Conservation (phyloP, 1,140 invertebrate genomes). For the Tyrophagus putrescentiae region DNA sequence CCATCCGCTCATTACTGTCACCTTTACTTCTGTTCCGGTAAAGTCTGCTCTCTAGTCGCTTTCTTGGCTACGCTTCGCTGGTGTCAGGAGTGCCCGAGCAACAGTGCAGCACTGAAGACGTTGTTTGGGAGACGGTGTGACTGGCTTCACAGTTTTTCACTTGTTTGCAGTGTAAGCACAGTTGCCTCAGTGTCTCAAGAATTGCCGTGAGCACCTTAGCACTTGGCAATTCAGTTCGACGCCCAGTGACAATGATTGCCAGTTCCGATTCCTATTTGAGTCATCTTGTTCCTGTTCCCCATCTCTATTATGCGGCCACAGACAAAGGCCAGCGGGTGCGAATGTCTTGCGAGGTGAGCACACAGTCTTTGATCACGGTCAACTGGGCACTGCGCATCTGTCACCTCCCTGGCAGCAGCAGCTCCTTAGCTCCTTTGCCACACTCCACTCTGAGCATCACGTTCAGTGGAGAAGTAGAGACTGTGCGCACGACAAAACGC, state of each 20-base stretch:
- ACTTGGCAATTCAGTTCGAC: background rate
- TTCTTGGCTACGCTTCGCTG: too few relatives aligned
- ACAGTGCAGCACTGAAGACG: too few relatives aligned
- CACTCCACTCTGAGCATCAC: background rate
- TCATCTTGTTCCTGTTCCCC: background rate
- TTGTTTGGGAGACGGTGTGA: too few relatives aligned
- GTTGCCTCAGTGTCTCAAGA: background rate
- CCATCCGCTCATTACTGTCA: too few relatives aligned
- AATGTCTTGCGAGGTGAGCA: background rate
- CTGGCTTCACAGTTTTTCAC: too few relatives aligned
- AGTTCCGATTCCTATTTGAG: conserved; percentile 10
- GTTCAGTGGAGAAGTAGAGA: background rate
- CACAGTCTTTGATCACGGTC: background rate
- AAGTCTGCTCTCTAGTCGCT: too few relatives aligned
- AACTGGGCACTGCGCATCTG: conserved; percentile 6
- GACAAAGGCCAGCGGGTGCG: background rate
- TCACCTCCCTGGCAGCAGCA: background rate
- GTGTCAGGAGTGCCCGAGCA: too few relatives aligned
- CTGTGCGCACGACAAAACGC: too few relatives aligned
- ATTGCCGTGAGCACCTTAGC: background rate
- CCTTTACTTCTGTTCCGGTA: too few relatives aligned
- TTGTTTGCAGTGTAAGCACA: too few relatives aligned
- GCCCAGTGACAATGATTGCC: background rate
- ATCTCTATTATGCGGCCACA: too few relatives aligned
- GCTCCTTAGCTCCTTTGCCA: too few relatives aligned